Base-by-base conservation (phyloP, 1,140 invertebrate species). In the Protaetia brevitarsis region DNA sequence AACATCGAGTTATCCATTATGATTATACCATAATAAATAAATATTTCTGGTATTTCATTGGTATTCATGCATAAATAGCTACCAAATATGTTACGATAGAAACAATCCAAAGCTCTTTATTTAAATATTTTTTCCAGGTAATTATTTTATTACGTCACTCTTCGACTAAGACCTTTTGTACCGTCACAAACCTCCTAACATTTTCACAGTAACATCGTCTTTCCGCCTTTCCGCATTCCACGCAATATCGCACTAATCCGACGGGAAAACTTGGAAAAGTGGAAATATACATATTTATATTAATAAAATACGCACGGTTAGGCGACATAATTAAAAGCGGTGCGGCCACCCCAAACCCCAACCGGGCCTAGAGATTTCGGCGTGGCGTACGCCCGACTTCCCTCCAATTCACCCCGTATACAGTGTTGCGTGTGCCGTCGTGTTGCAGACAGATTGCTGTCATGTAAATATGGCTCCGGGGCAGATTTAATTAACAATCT, bases 401-500 rank as follows among this genome's bases (percentile, higher is more conserved):
- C n/a, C n/a, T n/a, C n/a, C n/a, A n/a, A n/a, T n/a, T n/a, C n/a
- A n/a, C n/a, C n/a, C n/a, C n/a, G n/a, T n/a, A n/a, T n/a, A n/a
- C n/a, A n/a, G n/a, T n/a, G n/a, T n/a, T n/a, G n/a, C 41, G 19
- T 51, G 19, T n/a, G 41, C 41, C 41, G 41, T 51, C 19, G 41
- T 51, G 41, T 51, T 51, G 41, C 70, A 76, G 76, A 77, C 76
- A 77, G 76, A 77, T 77, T 76, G 76, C 76, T 76, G 76, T 77
- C 76, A 77, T 77, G 76, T 77, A 77, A 77, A 76, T 76, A 75
- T 76, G 75, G 72, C 75, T 69, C 72, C 69, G 69, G n/a, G 71
- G 69, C 76, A 69, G 72, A 76, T 77, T 77, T 76, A 77, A 77
- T 77, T 77, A 77, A 77, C 76, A 77, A 77, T 76, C 74, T 75